Conservation (phyloP, 2,888 invertebrate species). For the Megastigmus dorsalis region DNA sequence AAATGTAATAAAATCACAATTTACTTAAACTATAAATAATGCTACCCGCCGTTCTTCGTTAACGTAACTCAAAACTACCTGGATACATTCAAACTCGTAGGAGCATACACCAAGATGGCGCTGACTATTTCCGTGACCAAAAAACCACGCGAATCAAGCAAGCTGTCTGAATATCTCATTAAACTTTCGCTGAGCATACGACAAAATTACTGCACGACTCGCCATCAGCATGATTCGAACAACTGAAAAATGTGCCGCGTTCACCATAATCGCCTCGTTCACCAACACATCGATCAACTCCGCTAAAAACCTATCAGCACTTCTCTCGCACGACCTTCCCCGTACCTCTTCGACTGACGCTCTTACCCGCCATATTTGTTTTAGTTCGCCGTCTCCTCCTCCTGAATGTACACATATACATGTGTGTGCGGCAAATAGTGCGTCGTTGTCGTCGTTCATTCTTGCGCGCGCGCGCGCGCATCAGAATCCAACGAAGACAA, state of each 20-base stretch:
- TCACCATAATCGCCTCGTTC: too few relatives aligned
- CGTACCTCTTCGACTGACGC: constrained; percentile 63
- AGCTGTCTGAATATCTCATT: neutral
- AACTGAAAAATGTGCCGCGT: neutral
- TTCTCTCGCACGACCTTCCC: constrained; percentile 34
- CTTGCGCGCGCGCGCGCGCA: neutral
- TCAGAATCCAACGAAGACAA: neutral
- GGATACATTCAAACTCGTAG: too few relatives aligned
- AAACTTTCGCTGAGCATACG: neutral
- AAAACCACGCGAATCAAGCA: constrained; percentile 10
- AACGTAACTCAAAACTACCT: too few relatives aligned
- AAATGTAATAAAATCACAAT: too few relatives aligned
- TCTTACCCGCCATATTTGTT: constrained; percentile 73
- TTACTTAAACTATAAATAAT: too few relatives aligned
- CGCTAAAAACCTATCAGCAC: neutral
- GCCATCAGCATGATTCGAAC: neutral
- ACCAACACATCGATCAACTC: too few relatives aligned
- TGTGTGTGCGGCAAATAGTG: neutral
- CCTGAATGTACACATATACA: neutral
- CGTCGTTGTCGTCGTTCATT: neutral
- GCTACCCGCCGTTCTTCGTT: too few relatives aligned
- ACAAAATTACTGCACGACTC: neutral
- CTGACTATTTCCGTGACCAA: constrained; percentile 10
- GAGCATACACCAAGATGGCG: constrained; percentile 13
- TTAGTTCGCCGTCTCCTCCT: constrained; percentile 59